Evolutionary conservation across 2,888 invertebrate genomes (phyloP).

Genomic region (Cephus sareptanus): DNA sequence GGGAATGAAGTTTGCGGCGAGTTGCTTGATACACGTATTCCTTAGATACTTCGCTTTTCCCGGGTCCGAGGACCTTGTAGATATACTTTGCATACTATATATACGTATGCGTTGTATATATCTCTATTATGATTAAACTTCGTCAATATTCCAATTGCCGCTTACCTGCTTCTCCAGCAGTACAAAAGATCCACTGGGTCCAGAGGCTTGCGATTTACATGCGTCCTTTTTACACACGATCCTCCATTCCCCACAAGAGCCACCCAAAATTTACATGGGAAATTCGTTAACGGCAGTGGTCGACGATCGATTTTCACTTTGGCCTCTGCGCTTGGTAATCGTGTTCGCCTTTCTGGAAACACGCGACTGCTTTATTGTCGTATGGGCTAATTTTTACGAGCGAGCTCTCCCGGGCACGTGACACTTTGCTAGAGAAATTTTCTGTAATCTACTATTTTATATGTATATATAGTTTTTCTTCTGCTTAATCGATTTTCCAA

Average conservation of each 20-base stretch:
- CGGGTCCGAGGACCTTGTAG: too few relatives aligned
- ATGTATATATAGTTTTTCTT: not conserved
- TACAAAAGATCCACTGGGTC: conserved; percentile 20
- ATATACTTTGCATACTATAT: too few relatives aligned
- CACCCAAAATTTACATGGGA: conserved; percentile 17
- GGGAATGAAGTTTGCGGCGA: too few relatives aligned
- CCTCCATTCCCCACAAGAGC: not conserved
- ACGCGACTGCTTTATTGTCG: conserved; percentile 33
- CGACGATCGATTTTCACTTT: conserved; percentile 14
- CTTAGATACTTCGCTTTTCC: too few relatives aligned
- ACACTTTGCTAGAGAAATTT: not conserved
- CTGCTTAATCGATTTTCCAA: not conserved
- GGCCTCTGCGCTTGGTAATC: not conserved
- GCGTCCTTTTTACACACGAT: conserved; percentile 20
- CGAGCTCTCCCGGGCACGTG: not conserved
- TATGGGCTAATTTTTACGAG: not conserved
- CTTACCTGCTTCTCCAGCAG: conserved; percentile 11
- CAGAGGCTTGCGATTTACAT: conserved; percentile 16
- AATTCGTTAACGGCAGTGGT: conserved; percentile 27
- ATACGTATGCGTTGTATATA: not conserved
- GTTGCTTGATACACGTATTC: too few relatives aligned
- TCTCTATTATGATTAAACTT: not conserved
- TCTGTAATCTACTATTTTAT: not conserved
- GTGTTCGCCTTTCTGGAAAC: conserved; percentile 13
- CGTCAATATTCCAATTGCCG: conserved; percentile 25